Evolutionary conservation across 1,140 invertebrate species (phyloP), one percentile per base, ranked within the genome.

Genomic region (Drosophila bocki): DNA sequence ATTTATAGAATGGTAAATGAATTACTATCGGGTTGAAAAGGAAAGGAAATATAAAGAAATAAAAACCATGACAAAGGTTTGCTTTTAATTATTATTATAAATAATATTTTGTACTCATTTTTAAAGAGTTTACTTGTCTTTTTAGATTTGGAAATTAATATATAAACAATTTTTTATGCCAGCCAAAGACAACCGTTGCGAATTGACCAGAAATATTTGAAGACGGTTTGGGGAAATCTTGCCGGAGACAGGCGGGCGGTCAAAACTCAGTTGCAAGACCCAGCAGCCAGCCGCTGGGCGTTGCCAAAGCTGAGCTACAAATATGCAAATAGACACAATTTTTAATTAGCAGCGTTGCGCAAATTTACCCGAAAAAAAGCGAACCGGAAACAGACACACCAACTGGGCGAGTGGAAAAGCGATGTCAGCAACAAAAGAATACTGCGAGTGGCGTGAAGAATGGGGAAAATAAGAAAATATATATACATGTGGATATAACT

Each of bases 251-350:
- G 61, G 54, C 59, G 71, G 62, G 64, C 33, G 67, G 81, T 71
- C 81, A 67, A 62, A 78, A 62, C 82, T 85, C 82, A 85, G 60
- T 70, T 85, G 82, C 82, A 85, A 82, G 82, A 67, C 41, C 58
- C 32, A 39, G 45, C n/a, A 29, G 50, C 29, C 9, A 67, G 69
- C 69, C 69, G 69, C 67, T 51, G 69, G 37, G 53, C 64, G 64
- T 62, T 51, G 39, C 53, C 62, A 35, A 57, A 37, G 48, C 62
- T n/a, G 44, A 44, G 82, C 64, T 74, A 75, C 84, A 88, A 88
- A 88, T 88, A 88, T 88, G 84, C 85, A 88, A 88, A 88, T 88
- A 88, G 85, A 88, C 84, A 84, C 85, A 88, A 88, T 88, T 88
- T 88, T 88, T 88, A 88, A 88, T 88, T 88, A 88, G 84, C 85